Conservation (phyloP, 2,888 invertebrate species). For the Dryobotodes eremita region DNA sequence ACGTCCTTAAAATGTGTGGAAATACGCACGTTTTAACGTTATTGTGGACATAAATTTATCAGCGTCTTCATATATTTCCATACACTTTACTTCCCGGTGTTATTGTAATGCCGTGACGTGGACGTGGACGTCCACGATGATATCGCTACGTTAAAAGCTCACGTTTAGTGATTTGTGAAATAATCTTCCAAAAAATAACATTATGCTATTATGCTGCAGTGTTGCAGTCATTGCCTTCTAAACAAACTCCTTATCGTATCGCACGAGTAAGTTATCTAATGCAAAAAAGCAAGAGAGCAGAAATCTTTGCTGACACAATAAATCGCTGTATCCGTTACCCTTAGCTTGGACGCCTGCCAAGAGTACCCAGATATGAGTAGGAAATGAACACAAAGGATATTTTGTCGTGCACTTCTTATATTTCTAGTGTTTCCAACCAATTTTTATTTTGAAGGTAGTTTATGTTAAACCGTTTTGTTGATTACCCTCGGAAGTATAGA, state of each 20-base stretch:
- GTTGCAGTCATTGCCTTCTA: background rate
- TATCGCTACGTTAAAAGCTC: too few species aligned
- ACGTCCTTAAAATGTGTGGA: too few species aligned
- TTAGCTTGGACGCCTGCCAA: slow-evolving; percentile 68
- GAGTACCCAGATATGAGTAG: slow-evolving; percentile 66
- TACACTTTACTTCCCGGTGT: too few species aligned
- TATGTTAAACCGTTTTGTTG: background rate
- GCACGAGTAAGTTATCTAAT: slow-evolving; percentile 17
- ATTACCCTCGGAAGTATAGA: background rate
- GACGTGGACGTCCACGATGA: too few species aligned
- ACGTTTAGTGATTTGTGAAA: background rate
- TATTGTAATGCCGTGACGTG: too few species aligned
- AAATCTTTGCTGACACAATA: slow-evolving; percentile 58
- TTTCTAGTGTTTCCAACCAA: slow-evolving; percentile 25
- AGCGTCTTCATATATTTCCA: too few species aligned
- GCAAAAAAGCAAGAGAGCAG: slow-evolving; percentile 31
- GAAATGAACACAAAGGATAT: slow-evolving; percentile 43
- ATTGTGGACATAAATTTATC: too few species aligned
- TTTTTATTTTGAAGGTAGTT: slow-evolving; percentile 17
- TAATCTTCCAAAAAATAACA: background rate
- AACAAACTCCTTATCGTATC: slow-evolving; percentile 13
- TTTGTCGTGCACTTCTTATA: slow-evolving; percentile 24
- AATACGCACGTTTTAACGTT: too few species aligned
- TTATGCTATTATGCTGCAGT: background rate
- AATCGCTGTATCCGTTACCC: slow-evolving; percentile 63